These are phyloP conservation scores for Pogonocichla stellata DNA, from an alignment of 2,113 vertebrate species.

Conservation along the genomic window DNA sequence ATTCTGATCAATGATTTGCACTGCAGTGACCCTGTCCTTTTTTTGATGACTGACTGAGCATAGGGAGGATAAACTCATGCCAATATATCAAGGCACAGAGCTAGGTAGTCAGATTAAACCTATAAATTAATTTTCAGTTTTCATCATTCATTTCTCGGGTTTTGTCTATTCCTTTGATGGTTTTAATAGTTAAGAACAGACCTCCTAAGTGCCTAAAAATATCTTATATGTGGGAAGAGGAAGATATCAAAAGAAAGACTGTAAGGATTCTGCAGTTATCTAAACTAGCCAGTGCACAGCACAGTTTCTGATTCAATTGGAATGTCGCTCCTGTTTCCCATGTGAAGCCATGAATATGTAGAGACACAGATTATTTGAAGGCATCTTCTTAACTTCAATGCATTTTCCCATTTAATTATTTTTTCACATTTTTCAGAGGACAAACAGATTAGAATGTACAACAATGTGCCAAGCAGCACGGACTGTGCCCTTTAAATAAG, in stretches of 20 bases:
- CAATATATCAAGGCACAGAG: background rate
- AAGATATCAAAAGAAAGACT: background rate
- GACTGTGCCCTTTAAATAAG: background rate
- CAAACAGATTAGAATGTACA: background rate
- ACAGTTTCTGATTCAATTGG: background rate
- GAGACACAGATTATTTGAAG: background rate
- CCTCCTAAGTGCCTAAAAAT: conserved; percentile 20
- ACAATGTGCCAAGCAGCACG: background rate
- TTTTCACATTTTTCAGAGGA: background rate
- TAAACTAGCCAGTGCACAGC: background rate
- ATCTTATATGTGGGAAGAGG: background rate
- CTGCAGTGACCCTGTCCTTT: background rate
- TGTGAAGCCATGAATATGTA: background rate
- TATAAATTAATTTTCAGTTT: background rate
- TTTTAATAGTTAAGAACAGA: background rate
- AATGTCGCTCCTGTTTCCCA: background rate
- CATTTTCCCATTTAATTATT: background rate
- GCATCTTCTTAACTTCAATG: background rate
- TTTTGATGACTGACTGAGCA: background rate
- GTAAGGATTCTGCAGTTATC: background rate
- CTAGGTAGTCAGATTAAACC: background rate
- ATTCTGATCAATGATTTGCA: background rate
- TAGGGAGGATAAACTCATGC: background rate
- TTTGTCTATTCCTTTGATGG: background rate
- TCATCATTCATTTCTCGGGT: background rate